Base-by-base conservation (phyloP, 2,797 vertebrate species). In the Toxotes lorentzi region DNA sequence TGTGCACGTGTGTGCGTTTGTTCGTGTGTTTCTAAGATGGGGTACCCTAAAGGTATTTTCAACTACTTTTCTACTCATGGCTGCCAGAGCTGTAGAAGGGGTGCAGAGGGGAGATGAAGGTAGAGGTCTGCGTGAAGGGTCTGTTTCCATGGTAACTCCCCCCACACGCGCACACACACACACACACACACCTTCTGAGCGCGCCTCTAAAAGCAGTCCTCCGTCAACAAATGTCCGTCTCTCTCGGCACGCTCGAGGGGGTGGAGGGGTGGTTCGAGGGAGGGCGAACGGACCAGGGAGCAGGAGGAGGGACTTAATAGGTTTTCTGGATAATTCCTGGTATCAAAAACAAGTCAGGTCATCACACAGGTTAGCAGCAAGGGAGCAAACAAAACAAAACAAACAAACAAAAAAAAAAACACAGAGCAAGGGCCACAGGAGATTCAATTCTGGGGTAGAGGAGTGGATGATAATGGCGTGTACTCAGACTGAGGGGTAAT, bases 281-380 rank as follows among this genome's bases (percentile, higher is more conserved):
- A 88, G 84, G 84, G 82, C 45, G 69, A 34, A 71, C 34, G 83
- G 83, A 88, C 84, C 73, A 47, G 88, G 92, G 90, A 88, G 89
- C 86, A 83, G 83, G 84, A 87, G 60, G 89, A 92, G 88, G 86
- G 78, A 64, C 90, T 93, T 96, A 95, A 95, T 94, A 99, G 92
- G 96, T 97, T 97, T 98, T 97, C 97, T 97, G 97, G 96, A 97
- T 96, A 96, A 97, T 97, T 97, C 97, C 97, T 98, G 96, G 97
- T 95, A 96, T 96, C 93, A 97, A 95, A 98, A 96, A 98, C 95
- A 98, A 97, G 96, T 90, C 74, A 95, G 91, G 94, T 85, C 89
- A 94, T 94, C 87, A 95, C 64, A 94, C 79, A 93, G 76, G 89
- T 94, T 81, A 93, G 85, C 86, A 91, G 85, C 82, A 88, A 54